Base-by-base conservation (phyloP, 2,888 invertebrate species). In the Hypolimnas misippus region DNA sequence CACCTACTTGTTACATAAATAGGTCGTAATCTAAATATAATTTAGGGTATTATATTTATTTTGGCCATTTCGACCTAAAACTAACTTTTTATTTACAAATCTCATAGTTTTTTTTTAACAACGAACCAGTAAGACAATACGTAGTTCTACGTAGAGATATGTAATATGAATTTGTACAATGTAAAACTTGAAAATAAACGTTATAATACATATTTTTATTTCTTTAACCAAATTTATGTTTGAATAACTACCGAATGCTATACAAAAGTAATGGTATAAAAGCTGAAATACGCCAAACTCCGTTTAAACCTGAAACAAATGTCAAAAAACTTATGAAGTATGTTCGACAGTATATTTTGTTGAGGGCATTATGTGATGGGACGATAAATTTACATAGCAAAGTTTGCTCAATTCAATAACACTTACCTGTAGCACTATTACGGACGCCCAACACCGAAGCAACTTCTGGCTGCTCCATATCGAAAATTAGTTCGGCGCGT, bases 401-500 rank as follows among this genome's bases (percentile, higher is more conserved):
- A 58, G 54, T 61, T 62, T 33, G 46, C 21, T 51, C 46, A 56
- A 66, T 67, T 63, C 56, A 67, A 68, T 70, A 66, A 50, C 65
- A 81, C 90, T 87, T 80, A 93, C 93, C 93, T 81, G 81, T 75
- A 70, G 93, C 93, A 72, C 93, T 92, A 86, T 95, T 94, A 66
- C 94, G 93, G 66, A 95, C 95, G 73, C 95, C 95, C 73, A 96
- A 87, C 74, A 96, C 95, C 62, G 95, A 95, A 66, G 96, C 95
- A 74, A 95, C 94, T 83, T 95, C 93, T 64, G 96, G 96, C 76
- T 94, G 94, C 83, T 96, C 95, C 88, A 96, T 95, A 82, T 95
- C 95, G 76, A 96, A 91, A 73, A 93, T 88, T 68, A 94, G 87
- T 81, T 94, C 94, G 58, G 93, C 92, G 70, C 93, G 91, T 71